Evolutionary conservation across 1,140 invertebrate genomes (phyloP), one percentile per base, ranked within the genome.

Genomic region (Calephelis virginiensis): DNA sequence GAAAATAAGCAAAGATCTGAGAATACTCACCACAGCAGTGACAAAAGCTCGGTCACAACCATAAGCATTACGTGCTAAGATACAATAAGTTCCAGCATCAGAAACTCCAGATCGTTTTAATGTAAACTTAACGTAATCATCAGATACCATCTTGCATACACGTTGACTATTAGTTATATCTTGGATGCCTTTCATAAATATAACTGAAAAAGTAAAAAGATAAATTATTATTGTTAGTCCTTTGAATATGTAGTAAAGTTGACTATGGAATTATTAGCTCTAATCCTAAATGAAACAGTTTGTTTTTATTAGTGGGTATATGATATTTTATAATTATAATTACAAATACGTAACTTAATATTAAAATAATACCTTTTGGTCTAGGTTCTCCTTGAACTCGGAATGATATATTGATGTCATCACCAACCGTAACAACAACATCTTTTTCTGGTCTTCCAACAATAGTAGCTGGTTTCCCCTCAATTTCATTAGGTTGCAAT

Each of bases 81-180:
- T 96, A 61, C 97, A 98, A 85, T 99, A 99, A 7, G 97, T 97
- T 8, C 98, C 98, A 67, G 96, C 95, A 83, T 99, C 99, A 56
- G 97, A 94, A 8, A 95, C 92, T 64, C 94, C 94, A 0, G 96
- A 95, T 77, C 97, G 95, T 81, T 97, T 97, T 70, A 99, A 93
- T 8, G 97, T 96, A 53, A 99, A 94, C 75, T 96, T 94, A 40
- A 96, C 94, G 66, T 96, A 97, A 84, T 97, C 96, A 75, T 97
- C 95, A 47, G 96, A 94, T 1, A 94, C 94, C 89, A 97, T 96
- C 87, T 96, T 96, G 81, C 95, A 93, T 0, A 95, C 94, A 47
- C 96, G 91, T 64, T 94, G 93, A 75, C 94, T 95, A 73, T 94
- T 94, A 8, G 96, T 96, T 40, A 98, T 95, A 78, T 98, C 96